Evolutionary conservation across 2,888 invertebrate genomes (phyloP), one percentile per base, ranked within the genome.

Genomic region (Dasysyrphus tricinctus): DNA sequence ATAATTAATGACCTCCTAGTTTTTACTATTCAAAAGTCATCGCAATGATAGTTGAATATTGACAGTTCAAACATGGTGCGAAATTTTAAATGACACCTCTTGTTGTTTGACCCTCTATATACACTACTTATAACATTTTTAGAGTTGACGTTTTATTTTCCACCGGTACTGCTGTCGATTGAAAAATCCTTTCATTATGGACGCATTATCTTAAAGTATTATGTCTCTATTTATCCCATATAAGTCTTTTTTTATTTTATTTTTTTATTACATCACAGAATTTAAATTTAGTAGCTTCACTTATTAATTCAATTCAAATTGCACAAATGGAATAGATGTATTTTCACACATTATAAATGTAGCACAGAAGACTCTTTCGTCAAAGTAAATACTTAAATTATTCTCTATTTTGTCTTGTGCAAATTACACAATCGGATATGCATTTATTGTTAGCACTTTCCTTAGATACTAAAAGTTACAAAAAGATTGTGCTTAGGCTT

Each of bases 271-370:
- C 29, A 54, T 54, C 14, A 32, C n/a, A 32, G n/a, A 29, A n/a
- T 56, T 32, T 14, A 34, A 34, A 34, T 16, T 0, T 11, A 34
- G 57, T 16, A 11, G 3, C 14, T 16, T 34, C 11, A 4, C 19
- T 59, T 37, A 37, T 59, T 6, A 59, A 59, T 59, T 59, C 57
- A 37, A 57, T 37, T 37, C 12, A 54, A 29, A 32, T 16, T n/a
- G n/a, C 34, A 37, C 16, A 16, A 16, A 24, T 14, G 24, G 3
- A 24, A 51, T 44, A 44, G 44, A n/a, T 44, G 6, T 5, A 51
- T 51, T 29, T 51, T 51, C 24, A 16, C 5, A 39, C 3, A 39
- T 39, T 39, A 39, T 16, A 24, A 24, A 9, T 47, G n/a, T 37
- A 37, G 6, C 37, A 37, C 8, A 7, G 9, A 7, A 8, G 9